Evolutionary conservation across 2,888 invertebrate genomes (phyloP), one percentile per base, ranked within the genome.

Genomic region (Metalampra italica): DNA sequence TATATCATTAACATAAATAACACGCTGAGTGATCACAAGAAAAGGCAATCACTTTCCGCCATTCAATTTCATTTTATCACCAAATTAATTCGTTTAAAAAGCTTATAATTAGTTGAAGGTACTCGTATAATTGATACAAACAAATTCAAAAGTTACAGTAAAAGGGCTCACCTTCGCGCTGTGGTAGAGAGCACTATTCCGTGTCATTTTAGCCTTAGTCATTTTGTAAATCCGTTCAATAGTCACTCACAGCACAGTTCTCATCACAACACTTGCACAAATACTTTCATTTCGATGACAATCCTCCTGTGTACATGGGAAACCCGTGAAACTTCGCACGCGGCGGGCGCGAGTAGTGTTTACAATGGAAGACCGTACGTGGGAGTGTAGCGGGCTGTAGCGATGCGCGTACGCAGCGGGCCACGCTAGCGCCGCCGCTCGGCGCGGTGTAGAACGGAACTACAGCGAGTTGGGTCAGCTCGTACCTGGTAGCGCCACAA

Each of bases 101-200:
- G n/a, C 39, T 39, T 39, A 11, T n/a, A 60, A 57, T 47, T 22
- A 22, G 22, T 5, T 22, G 22, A 22, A 22, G 5, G 5, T 22
- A 22, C n/a, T n/a, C n/a, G n/a, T n/a, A n/a, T 54, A 60, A 54
- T 44, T 55, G 55, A 48, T 46, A 51, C 60, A 53, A 57, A 38
- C 8, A 37, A 30, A 40, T 49, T 22, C 37, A 39, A 39, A 39
- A 37, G 32, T 48, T 46, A 57, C 55, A 47, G 37, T 34, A 41
- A 52, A 57, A 59, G 65, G 68, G 68, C 87, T 89, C 75, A 94
- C 94, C 94, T 94, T 94, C 47, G 94, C 93, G 70, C 94, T 92
- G 82, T 94, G 94, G 78, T 92, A 94, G 52, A 94, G 90, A 59
- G 94, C 94, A 71, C 90, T 91, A 55, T 88, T 90, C 68, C 89